A percentile compares a stretch with the other conserved stretches of the same genome.
Conservation (phyloP, 1,140 invertebrate genomes). For the Aphaenogaster ashmeadi region DNA sequence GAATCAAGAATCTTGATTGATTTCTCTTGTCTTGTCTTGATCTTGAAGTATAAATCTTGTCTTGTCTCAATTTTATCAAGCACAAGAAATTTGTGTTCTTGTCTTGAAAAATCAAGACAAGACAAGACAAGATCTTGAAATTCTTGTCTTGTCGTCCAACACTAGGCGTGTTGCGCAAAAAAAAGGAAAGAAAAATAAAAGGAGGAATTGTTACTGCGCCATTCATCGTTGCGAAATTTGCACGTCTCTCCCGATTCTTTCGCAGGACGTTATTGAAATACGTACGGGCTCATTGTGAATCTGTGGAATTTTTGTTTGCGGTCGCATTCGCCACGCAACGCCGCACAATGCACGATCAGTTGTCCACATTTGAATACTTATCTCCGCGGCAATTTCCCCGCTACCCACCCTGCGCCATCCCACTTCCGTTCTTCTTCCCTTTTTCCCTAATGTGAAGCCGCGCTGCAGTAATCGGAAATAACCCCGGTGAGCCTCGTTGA, state of each 20-base stretch:
- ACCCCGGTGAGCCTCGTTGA: conserved; percentile 27
- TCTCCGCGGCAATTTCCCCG: conserved; percentile 15
- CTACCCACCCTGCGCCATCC: background rate
- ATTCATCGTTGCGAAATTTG: conserved; percentile 35
- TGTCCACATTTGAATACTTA: conserved; percentile 41
- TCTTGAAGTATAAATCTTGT: no score
- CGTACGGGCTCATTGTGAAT: conserved; percentile 13
- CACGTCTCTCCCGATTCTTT: background rate
- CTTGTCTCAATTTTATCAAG: no score
- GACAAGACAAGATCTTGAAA: no score
- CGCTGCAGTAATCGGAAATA: conserved; percentile 43
- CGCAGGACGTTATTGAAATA: conserved; percentile 5
- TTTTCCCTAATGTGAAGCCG: background rate
- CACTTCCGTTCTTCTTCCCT: background rate
- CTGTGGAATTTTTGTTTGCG: conserved; percentile 28
- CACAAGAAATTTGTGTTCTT: no score
- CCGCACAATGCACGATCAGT: conserved; percentile 33
- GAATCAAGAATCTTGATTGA: no score
- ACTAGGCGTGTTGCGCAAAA: conserved; percentile 23
- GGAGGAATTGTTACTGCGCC: background rate
- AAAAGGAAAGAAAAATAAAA: background rate
- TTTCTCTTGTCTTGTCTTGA: no score
- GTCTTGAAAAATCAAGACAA: no score
- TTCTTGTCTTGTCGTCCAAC: no score
- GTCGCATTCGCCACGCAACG: conserved; percentile 11